These are phyloP conservation scores for Pomatostomus ruficeps DNA, from an alignment of 2,113 vertebrate genomes.

Conservation along the genomic window DNA sequence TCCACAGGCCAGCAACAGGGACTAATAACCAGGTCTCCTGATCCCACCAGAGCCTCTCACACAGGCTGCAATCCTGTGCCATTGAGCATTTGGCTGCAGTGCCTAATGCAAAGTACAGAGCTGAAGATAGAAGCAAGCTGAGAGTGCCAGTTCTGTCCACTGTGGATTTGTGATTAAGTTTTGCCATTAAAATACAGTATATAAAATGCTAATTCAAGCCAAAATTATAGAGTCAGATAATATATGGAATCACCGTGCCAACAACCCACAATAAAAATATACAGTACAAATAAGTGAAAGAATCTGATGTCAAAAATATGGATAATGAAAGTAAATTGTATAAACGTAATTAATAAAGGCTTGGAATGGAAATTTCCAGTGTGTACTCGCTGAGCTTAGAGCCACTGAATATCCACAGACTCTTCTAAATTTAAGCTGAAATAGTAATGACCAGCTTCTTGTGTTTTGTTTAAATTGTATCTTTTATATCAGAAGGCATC, in stretches of 20 bases:
- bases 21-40: neutral
- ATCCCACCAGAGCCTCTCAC: neutral
- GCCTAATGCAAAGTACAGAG: slow-evolving; percentile 3
- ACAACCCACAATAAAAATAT: slow-evolving; percentile 58
- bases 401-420: neutral
- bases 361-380: slow-evolving; percentile 61
- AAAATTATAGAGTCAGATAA: slow-evolving; percentile 57
- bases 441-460: slow-evolving; percentile 4
- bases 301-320: slow-evolving; percentile 53
- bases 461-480: slow-evolving; percentile 2
- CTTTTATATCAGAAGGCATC: slow-evolving; percentile 40
- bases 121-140: slow-evolving; percentile 14
- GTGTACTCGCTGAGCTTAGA: neutral
- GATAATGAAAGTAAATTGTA: slow-evolving; percentile 44
- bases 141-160: slow-evolving; percentile 46
- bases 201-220: slow-evolving; percentile 62
- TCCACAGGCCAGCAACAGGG: neutral
- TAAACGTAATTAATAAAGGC: slow-evolving; percentile 53
- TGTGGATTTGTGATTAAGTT: slow-evolving; percentile 58
- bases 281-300: slow-evolving; percentile 49
- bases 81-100: neutral
- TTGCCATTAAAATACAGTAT: slow-evolving; percentile 61
- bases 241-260: slow-evolving; percentile 38
- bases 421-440: neutral
- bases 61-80: neutral